A percentile compares a stretch with the other conserved stretches of the same genome.
phyloP scores from a whole-genome alignment of 2,797 vertebrate species.

The Lacerta viridis region DNA sequence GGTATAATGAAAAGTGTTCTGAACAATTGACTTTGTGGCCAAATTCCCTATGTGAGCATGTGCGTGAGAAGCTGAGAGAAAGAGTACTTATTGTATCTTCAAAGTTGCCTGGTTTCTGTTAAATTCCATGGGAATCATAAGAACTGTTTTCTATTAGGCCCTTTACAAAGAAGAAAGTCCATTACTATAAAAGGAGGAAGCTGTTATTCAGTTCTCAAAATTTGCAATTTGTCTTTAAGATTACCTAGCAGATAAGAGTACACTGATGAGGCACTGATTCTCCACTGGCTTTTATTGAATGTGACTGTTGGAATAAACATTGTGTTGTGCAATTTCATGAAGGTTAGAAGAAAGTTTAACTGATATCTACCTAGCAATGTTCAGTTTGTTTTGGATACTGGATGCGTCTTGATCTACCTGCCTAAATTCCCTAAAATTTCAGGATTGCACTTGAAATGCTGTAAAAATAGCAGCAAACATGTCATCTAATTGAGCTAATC shows the following conservation, averaged over 20 bases:
- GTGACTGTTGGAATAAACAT: neutral
- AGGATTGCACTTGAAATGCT: neutral
- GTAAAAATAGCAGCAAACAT: neutral
- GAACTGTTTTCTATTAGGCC: neutral
- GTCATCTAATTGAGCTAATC: neutral
- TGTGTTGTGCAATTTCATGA: neutral
- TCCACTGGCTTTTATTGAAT: slow-evolving; percentile 13
- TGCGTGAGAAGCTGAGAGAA: neutral
- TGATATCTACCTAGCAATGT: neutral
- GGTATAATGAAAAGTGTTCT: slow-evolving; percentile 16
- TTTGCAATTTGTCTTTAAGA: neutral
- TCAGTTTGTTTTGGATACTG: neutral
- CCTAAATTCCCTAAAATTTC: neutral
- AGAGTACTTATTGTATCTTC: neutral
- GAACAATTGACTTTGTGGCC: slow-evolving; percentile 16
- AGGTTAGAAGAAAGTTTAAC: neutral
- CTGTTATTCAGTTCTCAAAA: neutral
- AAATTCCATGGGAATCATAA: neutral
- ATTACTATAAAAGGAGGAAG: neutral
- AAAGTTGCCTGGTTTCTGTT: neutral
- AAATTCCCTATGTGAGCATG: neutral
- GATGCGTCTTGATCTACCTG: neutral
- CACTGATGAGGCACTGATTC: neutral
- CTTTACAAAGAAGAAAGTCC: neutral
- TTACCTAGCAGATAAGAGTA: accelerated